Percentiles rank a stretch among this genome's conserved stretches.
These are phyloP conservation scores for Atractosteus spatula DNA, from an alignment of 2,113 vertebrate genomes.

Conservation along the genomic window DNA sequence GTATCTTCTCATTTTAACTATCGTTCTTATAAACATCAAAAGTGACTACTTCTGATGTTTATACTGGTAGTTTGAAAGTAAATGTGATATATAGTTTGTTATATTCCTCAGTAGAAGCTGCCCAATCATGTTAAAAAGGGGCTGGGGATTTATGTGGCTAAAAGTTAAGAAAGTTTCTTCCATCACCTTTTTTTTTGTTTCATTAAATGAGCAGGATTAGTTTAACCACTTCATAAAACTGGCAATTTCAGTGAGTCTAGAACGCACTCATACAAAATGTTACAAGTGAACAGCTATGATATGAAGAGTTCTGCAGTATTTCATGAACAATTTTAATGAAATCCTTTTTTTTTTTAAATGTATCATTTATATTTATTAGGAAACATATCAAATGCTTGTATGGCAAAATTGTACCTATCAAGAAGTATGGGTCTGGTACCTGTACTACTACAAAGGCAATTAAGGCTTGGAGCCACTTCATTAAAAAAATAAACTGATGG, in stretches of 20 bases:
- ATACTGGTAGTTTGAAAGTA: too few relatives aligned
- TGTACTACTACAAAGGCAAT: slow-evolving; percentile 18
- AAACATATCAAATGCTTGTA: slow-evolving; percentile 15
- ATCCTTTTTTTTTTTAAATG: neutral
- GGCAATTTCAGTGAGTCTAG: neutral
- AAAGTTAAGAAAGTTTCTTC: too few relatives aligned
- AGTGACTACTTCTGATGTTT: too few relatives aligned
- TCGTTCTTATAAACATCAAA: too few relatives aligned
- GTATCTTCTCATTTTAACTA: too few relatives aligned
- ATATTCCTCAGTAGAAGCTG: too few relatives aligned
- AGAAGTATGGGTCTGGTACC: slow-evolving; percentile 7
- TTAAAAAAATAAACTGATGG: slow-evolving; percentile 6
- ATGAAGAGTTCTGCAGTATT: slow-evolving; percentile 25
- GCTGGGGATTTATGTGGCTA: too few relatives aligned
- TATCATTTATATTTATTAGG: slow-evolving; percentile 17
- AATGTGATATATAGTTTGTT: too few relatives aligned
- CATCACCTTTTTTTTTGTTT: too few relatives aligned
- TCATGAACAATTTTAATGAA: slow-evolving; percentile 23
- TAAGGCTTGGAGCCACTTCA: slow-evolving; percentile 6
- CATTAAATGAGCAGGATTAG: too few relatives aligned
- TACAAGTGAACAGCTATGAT: neutral
- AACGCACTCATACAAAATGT: slow-evolving; percentile 24
- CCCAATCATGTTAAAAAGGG: too few relatives aligned
- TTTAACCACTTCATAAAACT: too few relatives aligned
- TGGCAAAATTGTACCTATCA: slow-evolving; percentile 18